phyloP scores from a whole-genome alignment of 2,797 vertebrate species.

The Sphaeramia orbicularis region DNA sequence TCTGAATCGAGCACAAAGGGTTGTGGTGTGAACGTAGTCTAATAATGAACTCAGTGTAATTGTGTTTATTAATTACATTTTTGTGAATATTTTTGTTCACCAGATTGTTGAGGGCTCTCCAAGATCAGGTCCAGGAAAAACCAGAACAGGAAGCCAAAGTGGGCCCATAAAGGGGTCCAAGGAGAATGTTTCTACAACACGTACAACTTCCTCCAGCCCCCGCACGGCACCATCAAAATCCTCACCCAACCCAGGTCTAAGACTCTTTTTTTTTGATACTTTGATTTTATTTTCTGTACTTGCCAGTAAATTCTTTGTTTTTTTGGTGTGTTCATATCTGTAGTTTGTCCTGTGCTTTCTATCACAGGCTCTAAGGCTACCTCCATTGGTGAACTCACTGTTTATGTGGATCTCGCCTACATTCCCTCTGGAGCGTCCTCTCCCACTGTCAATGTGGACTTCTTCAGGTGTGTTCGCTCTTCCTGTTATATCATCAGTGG shows the following conservation, averaged over 20 bases:
- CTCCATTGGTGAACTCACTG: slow-evolving; percentile 58
- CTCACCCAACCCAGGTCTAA: slow-evolving; percentile 56
- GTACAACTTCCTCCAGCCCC: slow-evolving; percentile 53
- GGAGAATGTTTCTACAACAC: slow-evolving; percentile 58
- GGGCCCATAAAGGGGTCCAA: slow-evolving; percentile 61
- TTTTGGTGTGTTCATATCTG: not conserved
- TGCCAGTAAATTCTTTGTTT: not conserved
- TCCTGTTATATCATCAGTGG: slow-evolving; percentile 95
- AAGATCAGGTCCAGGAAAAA: slow-evolving; percentile 73
- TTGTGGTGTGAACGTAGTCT: too few relatives aligned
- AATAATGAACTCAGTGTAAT: too few relatives aligned
- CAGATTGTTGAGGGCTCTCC: slow-evolving; percentile 62
- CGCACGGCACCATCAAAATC: slow-evolving; percentile 67
- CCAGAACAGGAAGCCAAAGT: slow-evolving; percentile 62
- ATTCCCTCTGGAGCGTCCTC: slow-evolving; percentile 90
- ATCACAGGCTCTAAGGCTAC: slow-evolving; percentile 60
- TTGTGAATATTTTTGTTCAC: not conserved
- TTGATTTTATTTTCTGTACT: not conserved
- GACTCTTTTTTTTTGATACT: not conserved
- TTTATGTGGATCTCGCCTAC: slow-evolving; percentile 95
- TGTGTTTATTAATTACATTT: not conserved
- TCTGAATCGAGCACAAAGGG: too few relatives aligned
- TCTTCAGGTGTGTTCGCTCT: slow-evolving; percentile 90
- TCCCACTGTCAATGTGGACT: slow-evolving; percentile 87
- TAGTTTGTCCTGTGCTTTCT: not conserved